phyloP scores from a whole-genome alignment of 1,140 invertebrate genomes.

The Sycophila sp. region DNA sequence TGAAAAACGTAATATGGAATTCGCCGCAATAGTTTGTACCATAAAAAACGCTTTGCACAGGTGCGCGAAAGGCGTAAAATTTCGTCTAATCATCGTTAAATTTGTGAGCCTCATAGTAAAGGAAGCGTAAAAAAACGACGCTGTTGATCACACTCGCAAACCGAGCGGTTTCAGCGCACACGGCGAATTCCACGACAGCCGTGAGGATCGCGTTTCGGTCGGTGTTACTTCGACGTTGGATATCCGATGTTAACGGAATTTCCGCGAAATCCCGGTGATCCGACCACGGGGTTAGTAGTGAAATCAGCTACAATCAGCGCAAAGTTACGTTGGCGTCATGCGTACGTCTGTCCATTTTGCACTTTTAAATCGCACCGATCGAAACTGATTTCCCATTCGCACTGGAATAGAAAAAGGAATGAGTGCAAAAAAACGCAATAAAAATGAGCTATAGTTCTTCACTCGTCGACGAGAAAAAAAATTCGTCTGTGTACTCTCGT shows the following conservation, averaged over 20 bases:
- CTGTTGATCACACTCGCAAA: too few species aligned
- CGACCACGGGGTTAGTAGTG: conserved; percentile 1
- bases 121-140: background rate
- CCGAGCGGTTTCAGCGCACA: background rate
- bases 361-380: background rate
- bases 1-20: too few species aligned
- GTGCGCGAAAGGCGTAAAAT: conserved; percentile 7
- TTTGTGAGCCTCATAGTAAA: background rate
- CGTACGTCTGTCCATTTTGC: background rate
- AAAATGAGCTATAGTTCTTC: too few species aligned
- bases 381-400: too few species aligned
- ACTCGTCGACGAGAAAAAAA: too few species aligned
- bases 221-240: conserved; percentile 10
- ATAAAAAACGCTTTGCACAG: too few species aligned
- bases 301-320: background rate
- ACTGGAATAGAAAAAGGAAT: too few species aligned
- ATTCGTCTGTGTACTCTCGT: too few species aligned
- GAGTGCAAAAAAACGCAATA: too few species aligned
- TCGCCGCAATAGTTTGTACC: too few species aligned
- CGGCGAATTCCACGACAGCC: background rate
- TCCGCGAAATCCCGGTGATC: conserved; percentile 1
- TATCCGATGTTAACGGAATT: background rate
- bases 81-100: conserved; percentile 24
- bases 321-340: background rate
- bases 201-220: conserved; percentile 20